Base-by-base conservation (phyloP, 2,113 vertebrate genomes). In the Pomatostomus ruficeps region DNA sequence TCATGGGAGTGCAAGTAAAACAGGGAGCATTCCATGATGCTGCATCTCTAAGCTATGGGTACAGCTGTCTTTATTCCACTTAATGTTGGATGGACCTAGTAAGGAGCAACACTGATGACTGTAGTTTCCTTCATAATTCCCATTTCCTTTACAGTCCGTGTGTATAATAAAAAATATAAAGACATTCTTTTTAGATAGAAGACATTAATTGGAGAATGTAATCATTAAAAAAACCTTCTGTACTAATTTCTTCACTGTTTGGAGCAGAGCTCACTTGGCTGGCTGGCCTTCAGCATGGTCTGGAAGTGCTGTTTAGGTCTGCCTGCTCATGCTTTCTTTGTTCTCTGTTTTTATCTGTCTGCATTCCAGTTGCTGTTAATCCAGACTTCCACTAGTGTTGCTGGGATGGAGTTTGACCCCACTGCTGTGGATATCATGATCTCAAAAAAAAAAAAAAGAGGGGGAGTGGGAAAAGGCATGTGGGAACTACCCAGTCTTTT, bases 331-430 rank as follows among this genome's bases (percentile, higher is more conserved):
- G 6, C 36, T 74, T n/a, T 59, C 90, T 85, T 95, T 89, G 87
- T 95, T 93, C 66, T 42, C 33, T 73, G 7, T 61, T 84, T 87
- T 77, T 67, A 42, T 76, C 78, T 95, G 54, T 88, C 82, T 91
- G 59, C 78, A 90, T 93, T 96, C 87, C 87, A 66, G 6, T 36
- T 83, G 55, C 55, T 91, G 55, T 54, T 92, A 92, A 88, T 91
- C 35, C 48, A 89, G 58, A 66, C n/a, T 91, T 91, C 38, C 61
- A 66, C 43, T 13, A 58, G 52, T 4, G 5, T 51, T 71, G 68
- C 61, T 79, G 65, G 52, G 25, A 28, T 55, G 35, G 46, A 75
- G 28, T 78, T 75, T 86, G 75, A 70, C 22, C 59, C 40, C 36
- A 67, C 19, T 77, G 43, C 52, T 84, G 51, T 61, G 40, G 65